phyloP scores from a whole-genome alignment of 2,888 invertebrate genomes.

The Drepana falcataria region DNA sequence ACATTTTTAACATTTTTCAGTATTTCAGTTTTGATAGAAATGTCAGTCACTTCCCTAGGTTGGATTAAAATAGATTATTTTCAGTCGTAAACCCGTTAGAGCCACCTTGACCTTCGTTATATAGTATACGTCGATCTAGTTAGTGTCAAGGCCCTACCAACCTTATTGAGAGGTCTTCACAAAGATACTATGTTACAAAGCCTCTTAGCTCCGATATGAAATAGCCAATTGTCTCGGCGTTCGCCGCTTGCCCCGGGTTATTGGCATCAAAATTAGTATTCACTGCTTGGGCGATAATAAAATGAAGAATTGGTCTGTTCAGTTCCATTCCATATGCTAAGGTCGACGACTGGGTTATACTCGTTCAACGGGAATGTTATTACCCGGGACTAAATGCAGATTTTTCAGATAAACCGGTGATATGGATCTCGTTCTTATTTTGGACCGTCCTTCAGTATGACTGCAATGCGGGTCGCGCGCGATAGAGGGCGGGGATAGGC shows the following conservation, averaged over 20 bases:
- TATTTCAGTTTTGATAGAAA: conserved; percentile 21
- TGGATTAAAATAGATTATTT: conserved; percentile 54
- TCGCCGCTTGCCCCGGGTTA: conserved; percentile 23
- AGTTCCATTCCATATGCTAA: conserved; percentile 17
- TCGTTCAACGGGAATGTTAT: conserved; percentile 12
- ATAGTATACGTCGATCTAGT: conserved; percentile 14
- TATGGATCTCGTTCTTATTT: conserved; percentile 42
- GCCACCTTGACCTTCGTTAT: conserved; percentile 53
- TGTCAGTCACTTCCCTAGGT: conserved; percentile 37
- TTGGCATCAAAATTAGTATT: conserved; percentile 35
- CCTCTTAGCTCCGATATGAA: conserved; percentile 29
- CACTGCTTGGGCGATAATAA: conserved; percentile 20
- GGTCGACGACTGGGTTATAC: conserved; percentile 24
- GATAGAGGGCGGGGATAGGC: conserved; percentile 31
- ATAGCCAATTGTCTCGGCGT: conserved; percentile 43
- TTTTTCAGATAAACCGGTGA: conserved; percentile 26
- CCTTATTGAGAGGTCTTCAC: conserved; percentile 39
- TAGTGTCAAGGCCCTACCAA: conserved; percentile 50
- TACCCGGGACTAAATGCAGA: conserved; percentile 20
- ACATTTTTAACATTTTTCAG: too few relatives aligned
- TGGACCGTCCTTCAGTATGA: conserved; percentile 54
- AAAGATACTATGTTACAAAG: conserved; percentile 29
- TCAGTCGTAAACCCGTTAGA: conserved; percentile 51
- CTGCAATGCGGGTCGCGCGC: conserved; percentile 69
- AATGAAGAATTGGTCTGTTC: conserved; percentile 23